These are phyloP conservation scores for Blastomussa wellsi DNA, from an alignment of 92 coral and sea anemone species.

Conservation along the genomic window DNA sequence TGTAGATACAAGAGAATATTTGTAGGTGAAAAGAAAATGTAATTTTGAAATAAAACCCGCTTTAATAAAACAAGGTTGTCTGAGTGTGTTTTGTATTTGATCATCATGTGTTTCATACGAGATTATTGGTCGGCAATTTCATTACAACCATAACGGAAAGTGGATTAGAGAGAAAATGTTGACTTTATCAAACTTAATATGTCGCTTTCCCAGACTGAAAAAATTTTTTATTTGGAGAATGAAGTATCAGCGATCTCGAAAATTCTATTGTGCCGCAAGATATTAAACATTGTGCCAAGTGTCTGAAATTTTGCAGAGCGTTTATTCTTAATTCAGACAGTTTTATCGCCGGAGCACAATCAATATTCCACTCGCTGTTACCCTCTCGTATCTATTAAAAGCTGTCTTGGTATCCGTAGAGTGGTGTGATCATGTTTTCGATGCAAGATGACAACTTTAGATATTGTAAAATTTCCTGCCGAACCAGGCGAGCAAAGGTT, in stretches of 20 bases:
- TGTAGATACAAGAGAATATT: slow-evolving; percentile 54
- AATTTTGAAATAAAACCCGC: slow-evolving; percentile 85
- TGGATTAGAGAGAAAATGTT: slow-evolving; percentile 53
- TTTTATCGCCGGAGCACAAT: slow-evolving; percentile 5
- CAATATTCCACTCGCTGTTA: slow-evolving; percentile 10
- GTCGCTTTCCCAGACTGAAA: slow-evolving; percentile 14
- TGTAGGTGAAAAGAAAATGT: slow-evolving; percentile 69
- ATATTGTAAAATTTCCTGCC: slow-evolving; percentile 22
- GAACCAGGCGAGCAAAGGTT: neutral
- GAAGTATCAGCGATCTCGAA: slow-evolving; percentile 13
- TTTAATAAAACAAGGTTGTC: slow-evolving; percentile 48
- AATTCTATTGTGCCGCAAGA: slow-evolving; percentile 20
- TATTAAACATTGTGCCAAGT: neutral
- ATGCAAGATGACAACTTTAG: slow-evolving; percentile 1
- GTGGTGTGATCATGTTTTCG: neutral
- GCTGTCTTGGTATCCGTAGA: neutral
- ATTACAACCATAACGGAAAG: slow-evolving; percentile 54
- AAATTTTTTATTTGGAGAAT: slow-evolving; percentile 6
- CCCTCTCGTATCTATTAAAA: slow-evolving; percentile 15
- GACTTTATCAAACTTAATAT: slow-evolving; percentile 58
- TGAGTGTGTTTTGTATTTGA: slow-evolving; percentile 32
- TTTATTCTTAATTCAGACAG: slow-evolving; percentile 20
- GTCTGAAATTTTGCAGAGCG: slow-evolving; percentile 28
- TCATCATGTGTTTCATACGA: slow-evolving; percentile 9
- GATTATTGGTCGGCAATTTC: slow-evolving; percentile 48